Evolutionary conservation across 2,888 invertebrate genomes (phyloP).

Genomic region (Macrophya alboannulata): DNA sequence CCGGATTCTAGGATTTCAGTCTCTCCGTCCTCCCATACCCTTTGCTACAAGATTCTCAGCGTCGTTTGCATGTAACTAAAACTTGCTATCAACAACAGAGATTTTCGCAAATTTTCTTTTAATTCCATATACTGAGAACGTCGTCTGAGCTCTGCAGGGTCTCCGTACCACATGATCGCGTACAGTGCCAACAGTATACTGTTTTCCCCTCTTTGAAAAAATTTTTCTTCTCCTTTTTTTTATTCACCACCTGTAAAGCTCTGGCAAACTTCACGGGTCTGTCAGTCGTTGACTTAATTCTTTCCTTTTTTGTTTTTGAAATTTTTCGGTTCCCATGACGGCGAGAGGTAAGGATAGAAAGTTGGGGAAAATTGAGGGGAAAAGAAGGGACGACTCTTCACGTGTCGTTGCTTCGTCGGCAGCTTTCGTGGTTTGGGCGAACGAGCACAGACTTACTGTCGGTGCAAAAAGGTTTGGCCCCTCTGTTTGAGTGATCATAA

Average conservation of each 20-base stretch:
- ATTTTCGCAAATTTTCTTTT: slow-evolving; percentile 14
- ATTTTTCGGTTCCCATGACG: neutral
- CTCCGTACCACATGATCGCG: too few relatives aligned
- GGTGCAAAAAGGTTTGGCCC: too few relatives aligned
- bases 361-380: neutral
- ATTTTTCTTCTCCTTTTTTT: neutral
- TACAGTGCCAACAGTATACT: too few relatives aligned
- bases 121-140: slow-evolving; percentile 22
- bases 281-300: neutral
- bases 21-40: slow-evolving; percentile 5
- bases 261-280: neutral
- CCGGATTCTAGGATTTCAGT: slow-evolving; percentile 49
- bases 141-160: neutral
- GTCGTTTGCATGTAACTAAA: slow-evolving; percentile 41
- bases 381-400: slow-evolving; percentile 39
- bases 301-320: neutral
- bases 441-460: neutral
- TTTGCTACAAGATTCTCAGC: neutral
- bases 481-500: too few relatives aligned
- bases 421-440: slow-evolving; percentile 36
- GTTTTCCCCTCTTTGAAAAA: neutral
- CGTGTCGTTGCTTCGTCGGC: slow-evolving; percentile 51
- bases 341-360: too few relatives aligned
- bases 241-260: neutral
- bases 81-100: slow-evolving; percentile 1